Percentiles rank a stretch among this genome's conserved stretches.
Conservation (phyloP, 2,888 invertebrate genomes). For the Mythimna albipuncta region DNA sequence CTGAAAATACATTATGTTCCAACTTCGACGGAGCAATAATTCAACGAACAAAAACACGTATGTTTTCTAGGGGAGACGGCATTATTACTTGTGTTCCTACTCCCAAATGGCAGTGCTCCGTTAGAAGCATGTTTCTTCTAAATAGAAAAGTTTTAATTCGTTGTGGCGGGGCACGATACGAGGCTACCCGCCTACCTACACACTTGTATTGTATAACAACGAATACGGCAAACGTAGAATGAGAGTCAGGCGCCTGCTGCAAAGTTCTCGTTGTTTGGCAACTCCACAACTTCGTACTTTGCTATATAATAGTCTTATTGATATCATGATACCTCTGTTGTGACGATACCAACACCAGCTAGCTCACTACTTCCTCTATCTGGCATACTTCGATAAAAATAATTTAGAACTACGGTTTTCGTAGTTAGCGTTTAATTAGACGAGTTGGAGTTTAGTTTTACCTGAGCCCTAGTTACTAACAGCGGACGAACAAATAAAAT, state of each 20-base stretch:
- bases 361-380: not conserved
- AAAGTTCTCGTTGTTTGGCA: constrained; percentile 70
- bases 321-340: constrained; percentile 52
- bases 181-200: constrained; percentile 38
- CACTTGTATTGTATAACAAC: constrained; percentile 42
- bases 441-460: constrained; percentile 53
- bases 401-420: constrained; percentile 29
- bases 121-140: constrained; percentile 76
- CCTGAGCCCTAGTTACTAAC: constrained; percentile 49
- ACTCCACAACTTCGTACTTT: constrained; percentile 69
- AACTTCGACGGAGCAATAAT: constrained; percentile 70
- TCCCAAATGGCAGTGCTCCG: constrained; percentile 69
- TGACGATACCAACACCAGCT: constrained; percentile 16
- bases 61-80: constrained; percentile 70
- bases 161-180: constrained; percentile 69
- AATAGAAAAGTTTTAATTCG: constrained; percentile 85
- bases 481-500: constrained; percentile 48
- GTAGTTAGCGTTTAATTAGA: constrained; percentile 62
- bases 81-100: constrained; percentile 72
- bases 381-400: constrained; percentile 48
- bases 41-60: constrained; percentile 74
- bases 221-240: constrained; percentile 54
- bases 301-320: constrained; percentile 67
- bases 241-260: constrained; percentile 56
- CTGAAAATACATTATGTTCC: constrained; percentile 68